Percentiles rank a stretch among this genome's conserved stretches.
Evolutionary conservation across 2,888 invertebrate species (phyloP).

Genomic region (Dicranocentrus wangi): DNA sequence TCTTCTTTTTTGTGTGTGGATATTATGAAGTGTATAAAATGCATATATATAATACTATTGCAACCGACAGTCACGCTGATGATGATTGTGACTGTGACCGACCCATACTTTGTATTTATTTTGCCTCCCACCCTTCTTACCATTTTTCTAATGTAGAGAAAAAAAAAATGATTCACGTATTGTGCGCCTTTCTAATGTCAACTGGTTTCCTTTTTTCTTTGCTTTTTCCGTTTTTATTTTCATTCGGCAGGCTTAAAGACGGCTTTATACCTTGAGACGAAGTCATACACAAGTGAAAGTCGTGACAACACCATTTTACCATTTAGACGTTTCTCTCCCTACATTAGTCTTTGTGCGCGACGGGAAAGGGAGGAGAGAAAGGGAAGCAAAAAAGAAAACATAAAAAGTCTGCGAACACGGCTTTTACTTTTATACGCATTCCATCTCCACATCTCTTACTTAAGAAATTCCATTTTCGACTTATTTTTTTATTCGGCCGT

Average conservation of each 20-base stretch:
- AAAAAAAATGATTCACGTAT: slow-evolving; percentile 22
- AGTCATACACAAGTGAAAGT: slow-evolving; percentile 34
- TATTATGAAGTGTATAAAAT: neutral
- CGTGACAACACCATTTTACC: slow-evolving; percentile 62
- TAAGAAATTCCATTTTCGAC: slow-evolving; percentile 34
- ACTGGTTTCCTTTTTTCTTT: slow-evolving; percentile 47
- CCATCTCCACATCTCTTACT: slow-evolving; percentile 18
- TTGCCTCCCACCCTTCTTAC: slow-evolving; percentile 5
- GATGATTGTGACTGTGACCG: neutral
- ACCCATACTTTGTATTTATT: neutral
- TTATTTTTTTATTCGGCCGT: slow-evolving; percentile 19
- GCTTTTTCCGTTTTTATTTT: slow-evolving; percentile 47
- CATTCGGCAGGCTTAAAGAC: slow-evolving; percentile 43
- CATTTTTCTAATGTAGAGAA: neutral
- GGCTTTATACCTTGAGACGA: slow-evolving; percentile 30
- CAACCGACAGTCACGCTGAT: neutral
- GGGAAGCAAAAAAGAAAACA: neutral
- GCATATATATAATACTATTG: neutral
- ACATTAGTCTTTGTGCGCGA: no score
- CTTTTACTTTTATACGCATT: slow-evolving; percentile 40
- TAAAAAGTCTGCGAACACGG: slow-evolving; percentile 19
- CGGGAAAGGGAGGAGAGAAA: slow-evolving; percentile 11
- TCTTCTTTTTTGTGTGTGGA: neutral
- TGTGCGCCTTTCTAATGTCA: slow-evolving; percentile 30
- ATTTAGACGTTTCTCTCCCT: slow-evolving; percentile 45